A percentile compares a stretch with the other conserved stretches of the same genome.
Evolutionary conservation across 2,888 invertebrate species (phyloP).

Genomic region (Cremastobaeus sp.): DNA sequence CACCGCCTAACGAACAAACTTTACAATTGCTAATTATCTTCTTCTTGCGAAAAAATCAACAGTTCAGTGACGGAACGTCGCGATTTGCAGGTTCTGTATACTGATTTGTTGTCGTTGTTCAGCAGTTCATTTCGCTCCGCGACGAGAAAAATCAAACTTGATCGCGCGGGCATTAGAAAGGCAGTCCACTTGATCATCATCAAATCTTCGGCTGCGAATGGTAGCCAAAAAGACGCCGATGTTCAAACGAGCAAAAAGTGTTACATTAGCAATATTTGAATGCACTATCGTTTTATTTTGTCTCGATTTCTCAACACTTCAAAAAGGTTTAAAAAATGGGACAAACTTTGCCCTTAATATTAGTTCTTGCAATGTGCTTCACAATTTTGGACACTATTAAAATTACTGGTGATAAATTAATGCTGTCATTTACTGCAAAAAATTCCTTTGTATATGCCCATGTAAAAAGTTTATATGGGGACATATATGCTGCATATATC

Average conservation of each 20-base stretch:
- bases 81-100: conserved; percentile 18
- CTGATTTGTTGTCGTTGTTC: conserved; percentile 21
- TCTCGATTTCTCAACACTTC: no score
- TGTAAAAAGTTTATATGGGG: no score
- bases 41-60: conserved; percentile 12
- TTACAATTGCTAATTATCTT: conserved; percentile 33
- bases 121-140: no score
- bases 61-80: not conserved
- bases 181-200: conserved; percentile 76
- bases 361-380: no score
- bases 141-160: conserved; percentile 71
- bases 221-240: conserved; percentile 12
- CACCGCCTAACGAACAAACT: conserved; percentile 15
- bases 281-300: no score
- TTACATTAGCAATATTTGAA: conserved; percentile 51
- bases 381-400: no score
- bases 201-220: conserved; percentile 65
- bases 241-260: conserved; percentile 34
- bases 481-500: no score
- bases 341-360: no score
- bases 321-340: no score
- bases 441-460: no score
- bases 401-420: no score
- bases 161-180: conserved; percentile 73
- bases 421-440: no score